Evolutionary conservation across 2,888 invertebrate species (phyloP).

Genomic region (Chaitophorus viminalis): DNA sequence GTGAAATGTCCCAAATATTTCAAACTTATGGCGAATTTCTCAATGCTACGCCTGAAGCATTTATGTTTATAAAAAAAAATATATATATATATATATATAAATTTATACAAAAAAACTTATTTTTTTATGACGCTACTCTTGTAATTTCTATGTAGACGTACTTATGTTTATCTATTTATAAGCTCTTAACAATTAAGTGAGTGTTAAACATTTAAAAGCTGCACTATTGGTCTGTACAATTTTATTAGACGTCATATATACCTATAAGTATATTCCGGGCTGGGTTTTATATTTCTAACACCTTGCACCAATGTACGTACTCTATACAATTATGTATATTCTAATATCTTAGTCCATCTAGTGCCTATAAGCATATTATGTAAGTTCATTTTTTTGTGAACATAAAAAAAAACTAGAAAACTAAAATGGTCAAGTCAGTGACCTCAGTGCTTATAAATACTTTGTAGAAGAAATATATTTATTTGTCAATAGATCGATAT

Average conservation of each 20-base stretch:
- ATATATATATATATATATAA: conserved; percentile 1
- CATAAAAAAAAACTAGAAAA: no score
- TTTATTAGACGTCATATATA: not conserved
- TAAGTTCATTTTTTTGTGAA: no score
- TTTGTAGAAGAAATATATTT: no score
- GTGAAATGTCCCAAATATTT: conserved; percentile 12
- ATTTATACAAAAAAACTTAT: not conserved
- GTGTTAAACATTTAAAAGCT: conserved; percentile 32
- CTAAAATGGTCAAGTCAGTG: no score
- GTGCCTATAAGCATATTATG: no score
- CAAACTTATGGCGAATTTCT: conserved; percentile 40
- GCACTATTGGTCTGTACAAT: conserved; percentile 24
- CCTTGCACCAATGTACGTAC: not conserved
- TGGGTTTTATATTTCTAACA: not conserved
- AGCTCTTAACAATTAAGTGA: conserved; percentile 22
- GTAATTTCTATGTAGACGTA: conserved; percentile 51
- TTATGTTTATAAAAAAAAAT: conserved; percentile 32
- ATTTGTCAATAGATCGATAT: no score
- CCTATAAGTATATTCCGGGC: not conserved
- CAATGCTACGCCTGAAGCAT: conserved; percentile 21
- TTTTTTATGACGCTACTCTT: conserved; percentile 56
- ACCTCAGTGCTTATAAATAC: no score
- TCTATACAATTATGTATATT: no score
- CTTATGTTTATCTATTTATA: conserved; percentile 19
- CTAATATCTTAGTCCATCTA: no score